Evolutionary conservation across 2,888 invertebrate species (phyloP).

Genomic region (Lasiommata megera): DNA sequence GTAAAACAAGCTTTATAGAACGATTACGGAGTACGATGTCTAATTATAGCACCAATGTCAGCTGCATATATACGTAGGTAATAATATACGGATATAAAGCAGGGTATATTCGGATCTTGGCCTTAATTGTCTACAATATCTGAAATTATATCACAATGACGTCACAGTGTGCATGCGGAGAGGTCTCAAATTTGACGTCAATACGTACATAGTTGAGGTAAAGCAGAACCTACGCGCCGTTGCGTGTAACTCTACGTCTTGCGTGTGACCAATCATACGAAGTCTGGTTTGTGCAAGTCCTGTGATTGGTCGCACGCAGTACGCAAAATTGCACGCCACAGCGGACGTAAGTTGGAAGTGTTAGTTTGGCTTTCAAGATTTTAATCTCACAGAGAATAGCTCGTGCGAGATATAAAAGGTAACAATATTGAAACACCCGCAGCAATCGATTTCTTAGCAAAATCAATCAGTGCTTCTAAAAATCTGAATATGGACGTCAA

Average conservation of each 20-base stretch:
- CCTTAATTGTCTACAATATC: background rate
- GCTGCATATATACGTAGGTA: slow-evolving; percentile 60
- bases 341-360: no score
- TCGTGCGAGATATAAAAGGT: background rate
- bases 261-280: no score
- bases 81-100: slow-evolving; percentile 21
- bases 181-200: no score
- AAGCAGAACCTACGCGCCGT: no score
- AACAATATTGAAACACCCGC: background rate
- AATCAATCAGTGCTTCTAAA: slow-evolving; percentile 33
- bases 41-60: slow-evolving; percentile 74
- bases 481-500: slow-evolving; percentile 61
- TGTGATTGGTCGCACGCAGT: no score
- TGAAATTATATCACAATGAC: background rate
- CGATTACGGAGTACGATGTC: slow-evolving; percentile 48
- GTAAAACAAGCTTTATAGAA: slow-evolving; percentile 24
- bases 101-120: slow-evolving; percentile 14
- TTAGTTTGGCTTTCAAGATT: no score
- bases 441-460: slow-evolving; percentile 35
- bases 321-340: no score
- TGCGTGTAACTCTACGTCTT: no score
- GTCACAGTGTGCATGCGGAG: no score
- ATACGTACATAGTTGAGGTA: no score
- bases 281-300: no score
- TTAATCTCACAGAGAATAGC: no score